phyloP scores from a whole-genome alignment of 2,888 invertebrate species.

The Torymus aiolomorphi region DNA sequence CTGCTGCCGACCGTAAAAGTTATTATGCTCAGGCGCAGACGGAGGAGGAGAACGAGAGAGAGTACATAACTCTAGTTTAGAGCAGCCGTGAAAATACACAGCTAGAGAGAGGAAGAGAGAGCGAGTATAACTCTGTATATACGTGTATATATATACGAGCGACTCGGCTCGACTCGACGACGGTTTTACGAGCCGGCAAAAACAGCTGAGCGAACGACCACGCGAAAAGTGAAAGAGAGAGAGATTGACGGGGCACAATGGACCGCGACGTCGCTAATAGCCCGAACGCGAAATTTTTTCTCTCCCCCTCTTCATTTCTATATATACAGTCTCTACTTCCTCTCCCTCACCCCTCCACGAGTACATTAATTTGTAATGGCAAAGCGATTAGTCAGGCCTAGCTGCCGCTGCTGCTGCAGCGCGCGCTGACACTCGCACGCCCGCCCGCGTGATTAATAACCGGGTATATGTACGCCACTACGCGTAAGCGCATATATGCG shows the following conservation, averaged over 20 bases:
- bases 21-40: background rate
- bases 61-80: constrained; percentile 8
- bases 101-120: background rate
- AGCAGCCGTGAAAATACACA: constrained; percentile 5
- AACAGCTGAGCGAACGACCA: constrained; percentile 13
- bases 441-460: constrained; percentile 74
- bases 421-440: constrained; percentile 73
- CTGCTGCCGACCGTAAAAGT: constrained; percentile 25
- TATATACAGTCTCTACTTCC: background rate
- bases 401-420: constrained; percentile 52
- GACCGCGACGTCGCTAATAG: constrained; percentile 43
- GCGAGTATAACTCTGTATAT: no score
- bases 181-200: constrained; percentile 42
- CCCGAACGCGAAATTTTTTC: constrained; percentile 33
- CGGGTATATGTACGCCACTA: background rate
- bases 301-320: constrained; percentile 16
- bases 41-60: background rate
- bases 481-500: no score
- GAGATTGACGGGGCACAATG: constrained; percentile 28
- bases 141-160: background rate
- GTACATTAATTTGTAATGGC: constrained; percentile 73
- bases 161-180: no score
- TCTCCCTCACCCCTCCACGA: constrained; percentile 26
- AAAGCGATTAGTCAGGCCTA: constrained; percentile 72
- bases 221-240: constrained; percentile 43